Conservation (phyloP, 2,113 vertebrate species). For the Abramis brama region DNA sequence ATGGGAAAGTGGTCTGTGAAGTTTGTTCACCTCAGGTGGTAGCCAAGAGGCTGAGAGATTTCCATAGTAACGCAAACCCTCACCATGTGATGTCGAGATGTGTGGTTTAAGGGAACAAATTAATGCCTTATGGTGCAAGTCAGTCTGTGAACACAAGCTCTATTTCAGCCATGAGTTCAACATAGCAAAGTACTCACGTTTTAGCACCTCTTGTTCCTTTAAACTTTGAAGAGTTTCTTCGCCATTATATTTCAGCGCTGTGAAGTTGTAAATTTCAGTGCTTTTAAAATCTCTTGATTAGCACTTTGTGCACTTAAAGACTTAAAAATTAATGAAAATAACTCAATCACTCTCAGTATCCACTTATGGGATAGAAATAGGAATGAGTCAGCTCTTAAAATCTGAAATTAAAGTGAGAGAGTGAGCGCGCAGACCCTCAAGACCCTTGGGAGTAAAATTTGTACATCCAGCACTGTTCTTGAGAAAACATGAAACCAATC, state of each 20-base stretch:
- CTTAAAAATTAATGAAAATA: constrained; percentile 37
- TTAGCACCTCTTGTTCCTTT: neutral
- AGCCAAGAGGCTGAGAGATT: constrained; percentile 2
- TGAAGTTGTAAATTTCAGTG: constrained; percentile 28
- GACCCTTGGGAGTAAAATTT: neutral
- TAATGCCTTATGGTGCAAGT: neutral
- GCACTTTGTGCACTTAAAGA: constrained; percentile 35
- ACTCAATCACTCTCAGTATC: constrained; percentile 20
- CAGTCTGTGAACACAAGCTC: neutral
- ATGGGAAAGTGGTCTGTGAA: neutral
- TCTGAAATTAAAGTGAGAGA: neutral
- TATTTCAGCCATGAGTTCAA: neutral
- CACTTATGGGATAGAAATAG: neutral
- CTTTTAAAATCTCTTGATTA: constrained; percentile 15
- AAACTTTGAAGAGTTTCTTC: neutral
- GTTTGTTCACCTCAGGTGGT: neutral
- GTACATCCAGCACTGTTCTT: neutral
- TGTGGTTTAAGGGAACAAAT: neutral
- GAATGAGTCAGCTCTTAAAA: neutral
- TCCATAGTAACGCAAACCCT: constrained; percentile 30
- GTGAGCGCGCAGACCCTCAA: neutral
- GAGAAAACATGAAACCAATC: constrained; percentile 25
- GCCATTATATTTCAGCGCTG: neutral
- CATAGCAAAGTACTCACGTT: neutral
- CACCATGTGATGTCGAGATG: neutral